Percentiles rank a stretch among this genome's conserved stretches.
Conservation (phyloP, 2,888 invertebrate genomes). For the Linnaemya vulpina region DNA sequence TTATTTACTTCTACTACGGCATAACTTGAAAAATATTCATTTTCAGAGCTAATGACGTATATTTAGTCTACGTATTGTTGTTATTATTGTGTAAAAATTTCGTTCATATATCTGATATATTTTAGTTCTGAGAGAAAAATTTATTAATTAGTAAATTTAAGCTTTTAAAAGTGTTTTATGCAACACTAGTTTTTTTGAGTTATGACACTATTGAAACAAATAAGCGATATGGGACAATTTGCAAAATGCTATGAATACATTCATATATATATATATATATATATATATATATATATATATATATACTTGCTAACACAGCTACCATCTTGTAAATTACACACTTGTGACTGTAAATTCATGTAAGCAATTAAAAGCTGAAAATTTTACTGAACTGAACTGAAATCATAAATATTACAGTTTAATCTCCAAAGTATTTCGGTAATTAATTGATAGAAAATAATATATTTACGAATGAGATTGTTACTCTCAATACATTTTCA, state of each 20-base stretch:
- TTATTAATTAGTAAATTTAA: too few species aligned
- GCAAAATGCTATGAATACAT: neutral
- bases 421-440: conserved; percentile 53
- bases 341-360: neutral
- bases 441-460: conserved; percentile 45
- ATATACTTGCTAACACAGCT: neutral
- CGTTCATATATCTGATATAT: too few species aligned
- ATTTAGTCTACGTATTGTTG: too few species aligned
- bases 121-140: too few species aligned
- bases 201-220: too few species aligned
- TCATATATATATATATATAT: neutral
- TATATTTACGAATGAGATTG: conserved; percentile 20
- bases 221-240: too few species aligned
- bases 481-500: conserved; percentile 12
- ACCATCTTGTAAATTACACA: neutral
- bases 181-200: too few species aligned
- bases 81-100: too few species aligned
- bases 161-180: too few species aligned
- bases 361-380: conserved; percentile 39
- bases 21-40: too few species aligned
- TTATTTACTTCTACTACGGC: too few species aligned
- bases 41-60: too few species aligned
- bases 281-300: neutral
- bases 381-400: conserved; percentile 28
- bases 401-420: conserved; percentile 56